These are phyloP conservation scores for Zoanthus gigantus DNA, from an alignment of 92 coral and sea anemone species.

Conservation along the genomic window DNA sequence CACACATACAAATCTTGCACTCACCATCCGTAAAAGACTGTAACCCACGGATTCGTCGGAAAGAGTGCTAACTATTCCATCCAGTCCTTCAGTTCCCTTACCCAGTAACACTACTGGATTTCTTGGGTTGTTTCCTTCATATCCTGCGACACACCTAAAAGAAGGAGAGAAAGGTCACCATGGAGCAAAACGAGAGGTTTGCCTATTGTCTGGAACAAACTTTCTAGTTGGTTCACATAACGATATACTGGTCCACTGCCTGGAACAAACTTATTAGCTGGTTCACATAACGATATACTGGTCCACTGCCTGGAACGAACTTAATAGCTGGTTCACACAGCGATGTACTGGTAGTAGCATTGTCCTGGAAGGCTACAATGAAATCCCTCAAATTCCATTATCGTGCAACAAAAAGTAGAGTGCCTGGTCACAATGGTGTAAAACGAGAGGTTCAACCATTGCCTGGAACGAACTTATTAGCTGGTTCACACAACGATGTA, in stretches of 20 bases:
- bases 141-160: slow-evolving; percentile 91
- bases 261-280: too few species aligned
- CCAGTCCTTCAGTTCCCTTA: slow-evolving; percentile 80
- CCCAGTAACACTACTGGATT: slow-evolving; percentile 80
- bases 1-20: slow-evolving; percentile 11
- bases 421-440: not conserved
- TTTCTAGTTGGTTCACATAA: too few species aligned
- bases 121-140: slow-evolving; percentile 86
- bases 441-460: too few species aligned
- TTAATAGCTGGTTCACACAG: too few species aligned
- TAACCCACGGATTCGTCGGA: slow-evolving; percentile 75
- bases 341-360: too few species aligned
- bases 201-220: not conserved
- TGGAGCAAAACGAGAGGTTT: not conserved
- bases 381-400: not conserved
- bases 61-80: slow-evolving; percentile 58
- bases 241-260: not conserved
- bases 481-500: too few species aligned
- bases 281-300: too few species aligned
- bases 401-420: too few species aligned
- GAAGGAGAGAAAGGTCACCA: too few species aligned
- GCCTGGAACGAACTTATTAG: too few species aligned
- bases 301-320: not conserved
- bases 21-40: slow-evolving; percentile 83
- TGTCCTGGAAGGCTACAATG: too few species aligned